These are phyloP conservation scores for Paragorgia papillata DNA, from an alignment of 92 coral and sea anemone genomes.

Conservation along the genomic window DNA sequence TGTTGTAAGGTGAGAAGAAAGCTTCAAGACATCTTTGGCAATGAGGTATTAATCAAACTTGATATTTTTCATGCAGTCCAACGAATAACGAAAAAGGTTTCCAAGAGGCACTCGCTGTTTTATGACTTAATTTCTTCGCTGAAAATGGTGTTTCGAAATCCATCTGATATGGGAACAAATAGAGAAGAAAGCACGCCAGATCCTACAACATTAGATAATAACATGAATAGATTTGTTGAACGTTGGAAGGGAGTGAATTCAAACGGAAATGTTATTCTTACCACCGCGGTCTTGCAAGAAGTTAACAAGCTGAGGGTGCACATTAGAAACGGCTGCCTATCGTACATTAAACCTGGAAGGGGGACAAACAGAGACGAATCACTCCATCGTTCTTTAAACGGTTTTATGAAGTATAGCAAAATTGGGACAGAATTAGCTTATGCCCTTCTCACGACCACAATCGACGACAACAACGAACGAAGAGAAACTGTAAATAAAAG, in stretches of 20 bases:
- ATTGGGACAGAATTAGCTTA: conserved; percentile 6
- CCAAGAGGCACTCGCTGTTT: too few relatives aligned
- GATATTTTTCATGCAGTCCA: too few relatives aligned
- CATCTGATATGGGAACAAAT: neutral
- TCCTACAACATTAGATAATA: neutral
- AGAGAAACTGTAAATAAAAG: too few relatives aligned
- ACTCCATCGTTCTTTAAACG: conserved; percentile 1
- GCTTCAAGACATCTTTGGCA: too few relatives aligned
- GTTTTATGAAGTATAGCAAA: conserved; percentile 22
- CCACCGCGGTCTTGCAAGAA: neutral
- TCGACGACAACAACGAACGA: conserved; percentile 10
- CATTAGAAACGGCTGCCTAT: conserved; percentile 3
- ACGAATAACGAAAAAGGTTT: too few relatives aligned
- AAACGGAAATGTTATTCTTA: neutral
- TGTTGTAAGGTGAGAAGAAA: too few relatives aligned
- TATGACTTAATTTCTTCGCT: too few relatives aligned
- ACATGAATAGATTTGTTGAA: neutral
- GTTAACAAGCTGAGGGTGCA: conserved; percentile 17
- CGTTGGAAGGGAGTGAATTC: conserved; percentile 13
- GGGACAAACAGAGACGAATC: too few relatives aligned
- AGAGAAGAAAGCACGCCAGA: conserved; percentile 13
- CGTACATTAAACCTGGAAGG: too few relatives aligned
- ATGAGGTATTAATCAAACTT: neutral
- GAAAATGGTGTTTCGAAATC: too few relatives aligned
- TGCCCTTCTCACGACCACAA: neutral